Conservation (phyloP, 2,888 invertebrate genomes). For the Tuberolachnus salignus region DNA sequence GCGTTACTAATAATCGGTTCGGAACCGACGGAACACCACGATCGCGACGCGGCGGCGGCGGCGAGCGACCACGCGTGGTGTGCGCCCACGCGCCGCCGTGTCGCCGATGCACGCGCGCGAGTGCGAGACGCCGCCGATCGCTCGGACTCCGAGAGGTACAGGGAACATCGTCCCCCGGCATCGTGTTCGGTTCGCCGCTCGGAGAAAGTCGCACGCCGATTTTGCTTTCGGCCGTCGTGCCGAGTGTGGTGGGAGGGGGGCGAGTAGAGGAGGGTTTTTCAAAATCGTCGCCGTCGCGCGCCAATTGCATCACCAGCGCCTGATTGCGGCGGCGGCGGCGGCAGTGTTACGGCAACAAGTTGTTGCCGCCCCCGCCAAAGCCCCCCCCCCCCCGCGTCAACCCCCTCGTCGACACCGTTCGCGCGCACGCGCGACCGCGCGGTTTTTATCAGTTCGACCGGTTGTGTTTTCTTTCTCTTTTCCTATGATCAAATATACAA, state of each 20-base stretch:
- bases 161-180: no score
- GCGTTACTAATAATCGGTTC: background rate
- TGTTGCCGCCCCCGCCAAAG: background rate
- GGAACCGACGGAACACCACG: background rate
- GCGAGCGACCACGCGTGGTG: background rate
- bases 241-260: background rate
- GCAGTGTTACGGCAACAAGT: background rate
- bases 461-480: background rate
- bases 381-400: background rate
- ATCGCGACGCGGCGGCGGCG: background rate
- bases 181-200: background rate
- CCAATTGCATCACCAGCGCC: no score
- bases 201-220: background rate
- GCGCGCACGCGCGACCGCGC: background rate
- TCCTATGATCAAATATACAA: no score
- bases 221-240: background rate
- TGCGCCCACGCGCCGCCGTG: conserved; percentile 24
- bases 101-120: background rate
- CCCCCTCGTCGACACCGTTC: background rate
- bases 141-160: background rate
- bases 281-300: background rate
- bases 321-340: background rate
- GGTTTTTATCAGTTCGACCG: background rate
- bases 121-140: background rate
- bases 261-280: background rate